phyloP scores from a whole-genome alignment of 2,797 vertebrate species.

The Spondyliosoma cantharus region DNA sequence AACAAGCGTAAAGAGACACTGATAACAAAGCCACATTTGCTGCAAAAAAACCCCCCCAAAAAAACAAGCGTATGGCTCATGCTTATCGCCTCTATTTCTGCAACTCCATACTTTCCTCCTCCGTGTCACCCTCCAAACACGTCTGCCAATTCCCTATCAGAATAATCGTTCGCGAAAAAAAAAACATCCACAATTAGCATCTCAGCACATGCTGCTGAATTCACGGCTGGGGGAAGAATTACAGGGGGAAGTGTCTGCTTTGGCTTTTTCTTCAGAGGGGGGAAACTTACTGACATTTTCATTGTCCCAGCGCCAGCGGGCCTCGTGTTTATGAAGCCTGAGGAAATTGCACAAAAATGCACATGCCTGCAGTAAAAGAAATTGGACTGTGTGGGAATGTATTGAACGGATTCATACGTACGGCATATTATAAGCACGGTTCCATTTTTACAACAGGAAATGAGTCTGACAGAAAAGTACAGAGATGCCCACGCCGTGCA shows the following conservation, averaged over 20 bases:
- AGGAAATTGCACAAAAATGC: constrained; percentile 64
- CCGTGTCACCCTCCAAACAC: not conserved
- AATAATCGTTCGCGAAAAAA: constrained; percentile 19
- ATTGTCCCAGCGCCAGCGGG: constrained; percentile 50
- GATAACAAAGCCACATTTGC: constrained; percentile 20
- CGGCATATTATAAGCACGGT: not conserved
- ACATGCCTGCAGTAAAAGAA: constrained; percentile 41
- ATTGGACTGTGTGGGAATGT: constrained; percentile 1
- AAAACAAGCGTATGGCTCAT: not conserved
- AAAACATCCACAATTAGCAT: constrained; percentile 45
- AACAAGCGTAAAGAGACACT: constrained; percentile 5
- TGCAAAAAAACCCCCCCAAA: not conserved
- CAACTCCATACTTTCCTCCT: constrained; percentile 18
- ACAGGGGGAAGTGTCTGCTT: constrained; percentile 51
- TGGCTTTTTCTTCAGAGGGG: constrained; percentile 41
- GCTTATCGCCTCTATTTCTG: constrained; percentile 37
- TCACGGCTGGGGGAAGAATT: constrained; percentile 26
- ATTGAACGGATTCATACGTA: constrained; percentile 37
- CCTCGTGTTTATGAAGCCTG: constrained; percentile 47
- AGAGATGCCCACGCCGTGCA: constrained; percentile 37
- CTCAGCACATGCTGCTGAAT: constrained; percentile 37
- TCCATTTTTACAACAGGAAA: constrained; percentile 55
- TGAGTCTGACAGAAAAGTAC: constrained; percentile 50
- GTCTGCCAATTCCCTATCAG: constrained; percentile 41
- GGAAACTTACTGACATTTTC: constrained; percentile 58